Percentiles rank a stretch among this genome's conserved stretches.
phyloP scores from a whole-genome alignment of 23 tunicate species.

The Pegea sp. region DNA sequence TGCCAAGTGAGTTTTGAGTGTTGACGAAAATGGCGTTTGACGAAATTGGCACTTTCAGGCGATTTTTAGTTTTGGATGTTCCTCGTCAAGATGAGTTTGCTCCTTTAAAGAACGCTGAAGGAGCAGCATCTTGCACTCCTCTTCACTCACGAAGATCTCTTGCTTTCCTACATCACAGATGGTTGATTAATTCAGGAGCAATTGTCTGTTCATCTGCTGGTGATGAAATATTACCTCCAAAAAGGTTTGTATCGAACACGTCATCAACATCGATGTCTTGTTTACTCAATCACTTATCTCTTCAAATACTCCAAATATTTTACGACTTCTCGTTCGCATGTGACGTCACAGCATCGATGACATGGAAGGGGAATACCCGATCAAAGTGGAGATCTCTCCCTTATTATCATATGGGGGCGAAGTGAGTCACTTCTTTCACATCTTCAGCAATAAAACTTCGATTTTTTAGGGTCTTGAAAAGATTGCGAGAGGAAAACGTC shows the following conservation, averaged over 20 bases:
- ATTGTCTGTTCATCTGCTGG: not conserved
- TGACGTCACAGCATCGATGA: conserved; percentile 9
- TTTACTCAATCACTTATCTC: not conserved
- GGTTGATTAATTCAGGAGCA: not conserved
- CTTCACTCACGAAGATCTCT: conserved; percentile 46
- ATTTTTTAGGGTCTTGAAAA: conserved; percentile 15
- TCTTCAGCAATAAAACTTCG: not conserved
- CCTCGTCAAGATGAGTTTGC: conserved; percentile 87
- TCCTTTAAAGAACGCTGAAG: conserved; percentile 89
- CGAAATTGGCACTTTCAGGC: conserved; percentile 10
- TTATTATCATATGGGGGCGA: conserved; percentile 85
- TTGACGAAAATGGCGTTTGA: not conserved
- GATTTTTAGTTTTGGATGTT: conserved; percentile 79
- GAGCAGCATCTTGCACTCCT: conserved; percentile 49
- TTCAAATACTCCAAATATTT: not conserved
- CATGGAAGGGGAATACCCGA: conserved; percentile 60
- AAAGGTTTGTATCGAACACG: not conserved
- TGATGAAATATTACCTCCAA: not conserved
- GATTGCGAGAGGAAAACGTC: conserved; percentile 1
- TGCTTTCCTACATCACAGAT: conserved; percentile 32
- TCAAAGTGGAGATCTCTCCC: conserved; percentile 61
- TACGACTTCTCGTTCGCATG: no score
- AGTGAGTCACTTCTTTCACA: conserved; percentile 12
- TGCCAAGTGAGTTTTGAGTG: conserved; percentile 37
- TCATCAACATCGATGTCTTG: not conserved